These are phyloP conservation scores for Struthidea cinerea DNA, from an alignment of 2,113 vertebrate genomes.

Conservation along the genomic window DNA sequence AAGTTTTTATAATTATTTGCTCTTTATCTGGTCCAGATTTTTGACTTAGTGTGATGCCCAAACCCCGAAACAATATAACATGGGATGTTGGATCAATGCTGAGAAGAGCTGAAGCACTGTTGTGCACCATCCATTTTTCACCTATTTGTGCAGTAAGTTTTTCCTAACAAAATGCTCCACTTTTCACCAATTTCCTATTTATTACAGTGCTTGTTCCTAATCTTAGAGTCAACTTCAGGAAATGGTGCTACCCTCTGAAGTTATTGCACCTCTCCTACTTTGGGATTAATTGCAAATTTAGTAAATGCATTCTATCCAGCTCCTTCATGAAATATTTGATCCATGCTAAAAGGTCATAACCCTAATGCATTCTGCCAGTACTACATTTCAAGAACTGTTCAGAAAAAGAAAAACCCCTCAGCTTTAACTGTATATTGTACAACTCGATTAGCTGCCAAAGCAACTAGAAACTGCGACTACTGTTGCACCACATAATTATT, in stretches of 20 bases:
- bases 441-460: not conserved
- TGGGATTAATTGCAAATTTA: not conserved
- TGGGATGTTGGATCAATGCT: not conserved
- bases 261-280: not conserved
- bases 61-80: not conserved
- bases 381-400: not conserved
- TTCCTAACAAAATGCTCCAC: not conserved
- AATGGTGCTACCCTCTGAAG: not conserved
- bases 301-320: not conserved
- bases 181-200: not conserved
- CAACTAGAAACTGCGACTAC: not conserved
- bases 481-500: not conserved
- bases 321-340: not conserved
- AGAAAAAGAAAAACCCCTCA: not conserved
- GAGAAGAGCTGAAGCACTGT: not conserved
- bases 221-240: not conserved
- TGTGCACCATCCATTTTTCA: not conserved
- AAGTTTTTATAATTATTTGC: not conserved
- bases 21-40: not conserved
- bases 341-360: not conserved
- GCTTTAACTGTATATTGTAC: not conserved
- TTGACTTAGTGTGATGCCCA: not conserved
- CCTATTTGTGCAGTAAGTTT: not conserved
- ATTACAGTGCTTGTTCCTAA: not conserved
- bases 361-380: not conserved